phyloP scores from a whole-genome alignment of 2,888 invertebrate species.

The Gerosis bhagava region DNA sequence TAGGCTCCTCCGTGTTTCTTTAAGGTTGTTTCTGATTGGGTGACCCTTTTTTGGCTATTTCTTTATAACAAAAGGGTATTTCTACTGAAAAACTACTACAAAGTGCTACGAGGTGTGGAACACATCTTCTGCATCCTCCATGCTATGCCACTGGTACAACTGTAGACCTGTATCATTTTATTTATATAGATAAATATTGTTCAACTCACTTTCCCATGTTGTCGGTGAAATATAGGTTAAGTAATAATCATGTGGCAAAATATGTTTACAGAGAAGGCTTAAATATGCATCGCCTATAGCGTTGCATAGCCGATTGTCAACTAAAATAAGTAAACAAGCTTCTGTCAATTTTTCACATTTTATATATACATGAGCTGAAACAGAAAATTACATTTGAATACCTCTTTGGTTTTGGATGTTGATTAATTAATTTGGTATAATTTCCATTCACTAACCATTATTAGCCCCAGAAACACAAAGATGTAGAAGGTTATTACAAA shows the following conservation, averaged over 20 bases:
- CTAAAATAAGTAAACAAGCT: slow-evolving; percentile 60
- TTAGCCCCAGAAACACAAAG: slow-evolving; percentile 68
- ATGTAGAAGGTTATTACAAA: slow-evolving; percentile 61
- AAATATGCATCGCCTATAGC: slow-evolving; percentile 79
- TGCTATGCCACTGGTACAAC: no score
- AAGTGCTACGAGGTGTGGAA: no score
- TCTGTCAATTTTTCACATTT: slow-evolving; percentile 62
- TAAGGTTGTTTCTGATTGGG: no score
- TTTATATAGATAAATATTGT: no score
- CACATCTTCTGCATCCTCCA: no score
- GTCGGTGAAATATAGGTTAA: slow-evolving; percentile 69
- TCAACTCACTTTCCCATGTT: slow-evolving; percentile 82
- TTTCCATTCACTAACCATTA: slow-evolving; percentile 71
- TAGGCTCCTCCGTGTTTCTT: no score
- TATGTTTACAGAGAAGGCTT: slow-evolving; percentile 75
- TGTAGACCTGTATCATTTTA: no score
- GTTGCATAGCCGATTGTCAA: slow-evolving; percentile 51
- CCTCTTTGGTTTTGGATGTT: no score
- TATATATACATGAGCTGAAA: slow-evolving; percentile 61
- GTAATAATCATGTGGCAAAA: slow-evolving; percentile 76
- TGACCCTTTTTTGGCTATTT: no score
- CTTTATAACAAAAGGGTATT: no score
- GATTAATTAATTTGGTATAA: no score
- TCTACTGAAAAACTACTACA: no score
- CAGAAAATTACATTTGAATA: slow-evolving; percentile 8